phyloP scores from a whole-genome alignment of 2,113 vertebrate species.

The Lathamus discolor region DNA sequence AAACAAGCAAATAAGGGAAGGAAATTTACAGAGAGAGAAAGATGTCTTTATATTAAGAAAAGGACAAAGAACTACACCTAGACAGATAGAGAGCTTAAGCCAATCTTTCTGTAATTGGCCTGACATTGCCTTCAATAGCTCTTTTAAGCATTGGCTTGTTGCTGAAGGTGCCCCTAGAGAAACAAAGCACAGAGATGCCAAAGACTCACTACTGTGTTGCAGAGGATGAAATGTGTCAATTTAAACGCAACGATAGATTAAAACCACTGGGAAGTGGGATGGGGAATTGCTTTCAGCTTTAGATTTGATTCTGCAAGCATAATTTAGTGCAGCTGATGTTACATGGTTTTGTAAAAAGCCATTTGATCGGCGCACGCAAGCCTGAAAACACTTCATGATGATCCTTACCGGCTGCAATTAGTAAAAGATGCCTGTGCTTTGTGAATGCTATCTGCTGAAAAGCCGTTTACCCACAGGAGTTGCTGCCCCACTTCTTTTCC shows the following conservation, averaged over 20 bases:
- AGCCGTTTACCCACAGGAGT: not conserved
- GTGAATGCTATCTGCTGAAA: not conserved
- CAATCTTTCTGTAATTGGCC: constrained; percentile 43
- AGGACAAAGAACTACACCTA: constrained; percentile 41
- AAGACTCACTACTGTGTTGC: not conserved
- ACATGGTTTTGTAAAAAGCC: not conserved
- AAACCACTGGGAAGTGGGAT: constrained; percentile 23
- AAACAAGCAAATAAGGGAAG: not conserved
- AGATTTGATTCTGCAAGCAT: constrained; percentile 6
- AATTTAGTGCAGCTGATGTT: constrained; percentile 53
- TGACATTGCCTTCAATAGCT: constrained; percentile 42
- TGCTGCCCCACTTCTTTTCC: not conserved
- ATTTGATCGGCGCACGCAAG: not conserved
- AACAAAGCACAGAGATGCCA: not conserved
- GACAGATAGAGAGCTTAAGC: constrained; percentile 43
- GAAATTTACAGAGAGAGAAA: constrained; percentile 12
- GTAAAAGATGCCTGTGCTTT: not conserved
- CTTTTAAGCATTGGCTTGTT: constrained; percentile 16
- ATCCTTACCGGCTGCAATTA: constrained; percentile 12
- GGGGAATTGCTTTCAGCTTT: constrained; percentile 53
- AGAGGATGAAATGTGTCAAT: constrained; percentile 29
- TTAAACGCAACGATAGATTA: constrained; percentile 24
- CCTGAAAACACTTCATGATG: constrained; percentile 40
- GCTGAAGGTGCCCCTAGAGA: constrained; percentile 41
- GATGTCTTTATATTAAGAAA: constrained; percentile 12